Percentiles rank a stretch among this genome's conserved stretches.
Conservation (phyloP, 2,888 invertebrate species). For the Geophilus truncorum region DNA sequence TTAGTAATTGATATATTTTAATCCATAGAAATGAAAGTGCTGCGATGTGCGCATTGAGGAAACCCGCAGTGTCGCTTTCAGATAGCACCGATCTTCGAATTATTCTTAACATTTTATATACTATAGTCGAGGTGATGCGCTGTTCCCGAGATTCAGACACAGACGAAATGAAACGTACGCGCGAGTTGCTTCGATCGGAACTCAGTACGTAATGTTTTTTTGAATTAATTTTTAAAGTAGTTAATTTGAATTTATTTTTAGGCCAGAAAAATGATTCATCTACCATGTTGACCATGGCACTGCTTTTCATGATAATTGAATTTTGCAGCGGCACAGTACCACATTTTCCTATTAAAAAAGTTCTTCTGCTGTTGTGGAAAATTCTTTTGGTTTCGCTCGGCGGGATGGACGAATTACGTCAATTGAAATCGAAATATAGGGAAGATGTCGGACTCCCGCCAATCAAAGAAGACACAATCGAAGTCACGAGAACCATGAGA, state of each 20-base stretch:
- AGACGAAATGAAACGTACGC: slow-evolving; percentile 47
- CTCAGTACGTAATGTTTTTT: slow-evolving; percentile 52
- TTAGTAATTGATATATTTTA: neutral
- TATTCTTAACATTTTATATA: slow-evolving; percentile 87
- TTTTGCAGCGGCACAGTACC: slow-evolving; percentile 94
- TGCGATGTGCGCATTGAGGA: slow-evolving; percentile 65
- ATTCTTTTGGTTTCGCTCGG: slow-evolving; percentile 85
- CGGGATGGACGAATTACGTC: slow-evolving; percentile 76
- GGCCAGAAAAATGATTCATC: slow-evolving; percentile 46
- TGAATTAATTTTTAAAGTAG: too few relatives aligned
- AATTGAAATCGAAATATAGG: slow-evolving; percentile 59
- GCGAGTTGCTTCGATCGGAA: slow-evolving; percentile 58
- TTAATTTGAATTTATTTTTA: too few relatives aligned
- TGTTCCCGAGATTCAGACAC: slow-evolving; percentile 44
- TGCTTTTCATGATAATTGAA: slow-evolving; percentile 92
- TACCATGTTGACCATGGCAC: slow-evolving; percentile 77
- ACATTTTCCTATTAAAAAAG: slow-evolving; percentile 98
- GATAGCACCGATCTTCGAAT: slow-evolving; percentile 90
- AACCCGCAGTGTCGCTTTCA: slow-evolving; percentile 73
- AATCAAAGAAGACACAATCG: slow-evolving; percentile 85
- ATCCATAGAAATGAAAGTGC: slow-evolving; percentile 59
- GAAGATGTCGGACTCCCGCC: slow-evolving; percentile 66
- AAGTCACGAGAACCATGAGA: slow-evolving; percentile 88
- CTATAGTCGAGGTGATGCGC: slow-evolving; percentile 90
- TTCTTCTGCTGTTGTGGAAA: slow-evolving; percentile 92